A percentile compares a stretch with the other conserved stretches of the same genome.
Conservation (phyloP, 2,113 vertebrate species). For the Ascaphus truei region DNA sequence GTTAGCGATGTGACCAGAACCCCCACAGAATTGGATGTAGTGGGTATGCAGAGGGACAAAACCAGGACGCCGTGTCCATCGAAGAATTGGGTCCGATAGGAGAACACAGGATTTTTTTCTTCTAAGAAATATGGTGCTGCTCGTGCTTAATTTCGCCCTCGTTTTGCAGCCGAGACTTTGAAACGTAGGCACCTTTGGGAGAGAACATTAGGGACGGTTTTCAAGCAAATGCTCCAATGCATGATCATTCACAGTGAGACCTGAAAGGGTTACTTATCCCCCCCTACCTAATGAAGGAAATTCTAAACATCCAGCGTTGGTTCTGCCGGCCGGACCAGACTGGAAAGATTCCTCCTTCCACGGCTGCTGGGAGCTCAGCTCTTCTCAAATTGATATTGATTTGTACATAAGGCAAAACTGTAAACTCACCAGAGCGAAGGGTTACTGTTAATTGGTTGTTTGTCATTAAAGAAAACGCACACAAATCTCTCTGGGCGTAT, state of each 20-base stretch:
- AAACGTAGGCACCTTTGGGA: neutral
- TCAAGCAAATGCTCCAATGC: too few relatives aligned
- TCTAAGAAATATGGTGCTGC: too few relatives aligned
- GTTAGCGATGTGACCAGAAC: too few relatives aligned
- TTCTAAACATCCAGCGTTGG: neutral
- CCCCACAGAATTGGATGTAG: too few relatives aligned
- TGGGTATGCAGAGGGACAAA: too few relatives aligned
- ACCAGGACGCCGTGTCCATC: too few relatives aligned
- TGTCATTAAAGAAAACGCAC: conserved; percentile 14
- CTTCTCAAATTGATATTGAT: conserved; percentile 28
- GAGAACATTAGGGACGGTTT: neutral
- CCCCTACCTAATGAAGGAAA: conserved; percentile 5
- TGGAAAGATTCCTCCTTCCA: neutral
- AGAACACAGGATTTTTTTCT: too few relatives aligned
- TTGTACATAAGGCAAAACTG: neutral
- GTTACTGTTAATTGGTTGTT: conserved; percentile 3
- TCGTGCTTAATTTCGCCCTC: too few relatives aligned
- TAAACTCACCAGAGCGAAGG: neutral
- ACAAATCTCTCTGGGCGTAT: neutral
- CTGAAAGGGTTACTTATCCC: neutral
- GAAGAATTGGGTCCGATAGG: too few relatives aligned
- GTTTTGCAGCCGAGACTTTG: neutral
- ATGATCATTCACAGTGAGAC: neutral
- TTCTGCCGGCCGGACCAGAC: neutral
- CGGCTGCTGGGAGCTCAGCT: neutral